Evolutionary conservation across 2,797 vertebrate genomes (phyloP), one percentile per base, ranked within the genome.

Genomic region (Percopsis omiscomaycus): DNA sequence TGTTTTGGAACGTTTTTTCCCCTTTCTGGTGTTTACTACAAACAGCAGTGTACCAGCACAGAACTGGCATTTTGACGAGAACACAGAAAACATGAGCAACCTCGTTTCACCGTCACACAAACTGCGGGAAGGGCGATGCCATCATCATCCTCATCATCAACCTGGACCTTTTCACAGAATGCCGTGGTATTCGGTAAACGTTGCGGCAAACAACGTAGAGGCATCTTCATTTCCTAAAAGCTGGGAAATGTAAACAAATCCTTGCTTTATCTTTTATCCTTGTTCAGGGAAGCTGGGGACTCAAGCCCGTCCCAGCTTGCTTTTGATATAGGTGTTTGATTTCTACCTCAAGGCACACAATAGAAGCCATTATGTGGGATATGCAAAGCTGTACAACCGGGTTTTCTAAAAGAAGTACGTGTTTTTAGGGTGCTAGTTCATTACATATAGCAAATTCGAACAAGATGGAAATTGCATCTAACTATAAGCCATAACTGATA

Each of bases 1-100:
- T 74, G 89, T 90, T 86, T 76, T 90, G 89, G 89, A 91, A 91
- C 72, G 22, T 22, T 22, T 22, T 9, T 82, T 53, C 71, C 60
- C 60, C 66, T 78, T 74, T 68, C 48, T 15, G n/a, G 3, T 92
- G 88, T 93, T 92, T 90, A 90, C 85, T 85, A 80, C 80, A 89
- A 93, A 93, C 89, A 92, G 49, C 53, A 2, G 15, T 50, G 66
- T 86, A 80, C 84, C 86, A 73, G 77, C 73, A 80, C 77, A 75
- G 59, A 75, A 79, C 71, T 68, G 61, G 70, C 79, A 79, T 84
- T 88, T 86, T 55, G 56, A 69, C 56, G 52, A 80, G 74, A 64
- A 83, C 85, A 79, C 69, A 62, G 74, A 76, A 75, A 86, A 85
- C 84, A 84, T 44, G 52, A 82, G 64, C 75, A 76, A 65, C 37